Base-by-base conservation (phyloP, 2,888 invertebrate species). In the Stramonita haemastoma region DNA sequence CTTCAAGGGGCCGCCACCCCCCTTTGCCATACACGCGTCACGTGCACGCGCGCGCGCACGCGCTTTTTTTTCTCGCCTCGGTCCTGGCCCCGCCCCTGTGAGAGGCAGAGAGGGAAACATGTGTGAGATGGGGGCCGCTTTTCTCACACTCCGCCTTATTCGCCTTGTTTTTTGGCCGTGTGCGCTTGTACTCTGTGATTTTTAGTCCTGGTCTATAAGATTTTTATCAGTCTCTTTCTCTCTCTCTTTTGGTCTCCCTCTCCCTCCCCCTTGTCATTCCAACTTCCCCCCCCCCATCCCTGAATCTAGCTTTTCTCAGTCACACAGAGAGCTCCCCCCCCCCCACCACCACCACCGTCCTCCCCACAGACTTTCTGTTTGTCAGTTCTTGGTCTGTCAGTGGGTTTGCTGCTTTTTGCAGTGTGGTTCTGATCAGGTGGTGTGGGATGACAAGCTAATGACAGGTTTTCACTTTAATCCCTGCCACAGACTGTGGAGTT, bases 91-190 rank as follows among this genome's bases (percentile, higher is more conserved):
- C 84, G 56, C 57, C 84, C 84, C 84, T 22, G 19, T 46, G 46
- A n/a, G 34, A 46, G 70, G 84, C 34, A 46, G 32, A 26, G 86
- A 29, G 77, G 83, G 57, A 32, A 89, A 84, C 89, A 89, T 89
- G 89, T 89, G 89, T 56, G 57, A 36, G 26, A 89, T 86, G 89
- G 86, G 86, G 85, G 86, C 73, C 26, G 29, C 19, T 73, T 85
- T 89, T 89, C 89, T 86, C 89, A 89, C 89, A 89, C 89, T 86
- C 86, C 32, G 32, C 70, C 73, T 70, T 34, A 46, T 22, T 79
- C 87, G 36, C 87, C 77, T 46, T 46, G 46, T 46, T 5, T 46
- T 60, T 36, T 34, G 36, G 88, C 66, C 83, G 32, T 70, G 57
- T 32, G 36, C 34, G 22, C 83, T 79, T 83, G 66, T 70, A 34